A percentile compares a stretch with the other conserved stretches of the same genome.
Evolutionary conservation across 1,140 invertebrate species (phyloP).

Genomic region (Anastatus disparis): DNA sequence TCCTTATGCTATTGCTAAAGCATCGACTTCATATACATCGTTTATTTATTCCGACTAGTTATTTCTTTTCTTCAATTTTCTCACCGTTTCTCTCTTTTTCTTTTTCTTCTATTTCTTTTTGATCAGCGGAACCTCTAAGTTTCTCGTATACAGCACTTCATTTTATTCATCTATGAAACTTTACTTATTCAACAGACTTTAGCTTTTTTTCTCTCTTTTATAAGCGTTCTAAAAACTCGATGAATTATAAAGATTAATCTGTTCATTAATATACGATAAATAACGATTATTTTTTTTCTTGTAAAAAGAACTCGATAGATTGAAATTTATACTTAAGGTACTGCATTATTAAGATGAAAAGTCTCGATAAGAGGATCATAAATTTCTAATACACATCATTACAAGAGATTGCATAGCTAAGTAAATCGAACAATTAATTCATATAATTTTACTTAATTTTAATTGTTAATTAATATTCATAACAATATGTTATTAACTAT

Average conservation of each 20-base stretch:
- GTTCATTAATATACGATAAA: slow-evolving; percentile 6
- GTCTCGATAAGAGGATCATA: no score
- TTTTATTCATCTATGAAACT: not conserved
- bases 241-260: not conserved
- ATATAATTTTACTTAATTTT: no score
- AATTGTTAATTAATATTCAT: no score
- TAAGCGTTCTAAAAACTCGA: no score
- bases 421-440: no score
- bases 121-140: not conserved
- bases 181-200: no score
- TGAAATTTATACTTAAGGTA: not conserved
- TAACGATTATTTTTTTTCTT: not conserved
- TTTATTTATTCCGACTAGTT: not conserved
- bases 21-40: not conserved
- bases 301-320: not conserved
- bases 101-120: not conserved
- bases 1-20: not conserved
- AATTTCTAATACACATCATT: no score
- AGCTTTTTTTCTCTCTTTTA: no score
- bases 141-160: not conserved
- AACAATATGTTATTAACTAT: no score
- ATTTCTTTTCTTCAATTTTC: not conserved
- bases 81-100: not conserved
- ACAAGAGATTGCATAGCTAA: no score
- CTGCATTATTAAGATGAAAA: not conserved